Evolutionary conservation across 2,888 invertebrate species (phyloP).

Genomic region (Xylota sylvarum): DNA sequence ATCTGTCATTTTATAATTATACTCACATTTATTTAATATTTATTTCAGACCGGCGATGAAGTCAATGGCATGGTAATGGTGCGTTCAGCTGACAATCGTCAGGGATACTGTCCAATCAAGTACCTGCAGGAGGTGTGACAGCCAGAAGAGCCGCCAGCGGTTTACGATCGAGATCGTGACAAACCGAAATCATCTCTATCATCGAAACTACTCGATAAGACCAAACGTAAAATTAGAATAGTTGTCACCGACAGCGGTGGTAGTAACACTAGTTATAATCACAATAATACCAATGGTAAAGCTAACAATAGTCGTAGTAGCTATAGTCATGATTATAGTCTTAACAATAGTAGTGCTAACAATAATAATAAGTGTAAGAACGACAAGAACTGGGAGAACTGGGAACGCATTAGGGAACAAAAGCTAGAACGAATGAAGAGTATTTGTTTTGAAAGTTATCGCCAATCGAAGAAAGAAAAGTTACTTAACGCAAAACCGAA

Average conservation of each 20-base stretch:
- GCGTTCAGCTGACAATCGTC: constrained; percentile 95
- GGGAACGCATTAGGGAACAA: constrained; percentile 84
- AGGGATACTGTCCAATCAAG: constrained; percentile 96
- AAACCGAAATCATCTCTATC: constrained; percentile 82
- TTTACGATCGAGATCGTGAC: constrained; percentile 81
- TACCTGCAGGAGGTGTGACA: constrained; percentile 98
- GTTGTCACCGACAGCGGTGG: constrained; percentile 82
- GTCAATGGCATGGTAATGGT: constrained; percentile 97
- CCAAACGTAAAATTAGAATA: constrained; percentile 84
- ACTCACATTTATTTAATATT: background rate
- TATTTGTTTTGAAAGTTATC: constrained; percentile 84
- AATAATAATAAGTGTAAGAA: constrained; percentile 80
- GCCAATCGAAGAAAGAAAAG: constrained; percentile 84
- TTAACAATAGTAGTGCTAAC: constrained; percentile 80
- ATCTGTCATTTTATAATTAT: background rate
- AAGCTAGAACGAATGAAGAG: constrained; percentile 85
- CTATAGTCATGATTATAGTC: constrained; percentile 68
- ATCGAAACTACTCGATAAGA: constrained; percentile 83
- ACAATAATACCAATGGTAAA: constrained; percentile 72
- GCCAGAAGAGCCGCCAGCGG: constrained; percentile 85
- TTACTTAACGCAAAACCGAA: constrained; percentile 82
- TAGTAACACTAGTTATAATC: constrained; percentile 77
- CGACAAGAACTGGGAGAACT: constrained; percentile 85
- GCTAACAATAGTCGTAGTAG: constrained; percentile 65
- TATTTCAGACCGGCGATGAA: constrained; percentile 91